phyloP scores from a whole-genome alignment of 1,140 invertebrate genomes.

The Euura saliciscinereae region DNA sequence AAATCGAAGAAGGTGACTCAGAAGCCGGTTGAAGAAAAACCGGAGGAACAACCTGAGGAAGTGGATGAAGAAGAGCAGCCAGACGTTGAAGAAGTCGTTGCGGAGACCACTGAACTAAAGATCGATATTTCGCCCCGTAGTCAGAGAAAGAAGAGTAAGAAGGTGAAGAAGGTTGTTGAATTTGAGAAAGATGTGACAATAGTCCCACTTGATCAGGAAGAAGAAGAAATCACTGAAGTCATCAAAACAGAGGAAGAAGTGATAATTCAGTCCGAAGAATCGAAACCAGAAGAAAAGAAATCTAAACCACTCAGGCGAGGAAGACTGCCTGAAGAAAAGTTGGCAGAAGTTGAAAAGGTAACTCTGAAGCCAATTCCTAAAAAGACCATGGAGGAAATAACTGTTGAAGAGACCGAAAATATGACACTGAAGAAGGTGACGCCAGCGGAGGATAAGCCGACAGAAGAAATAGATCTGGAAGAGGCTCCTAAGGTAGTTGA shows the following conservation, averaged over 20 bases:
- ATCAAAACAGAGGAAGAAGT: conserved; percentile 20
- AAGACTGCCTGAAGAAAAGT: conserved; percentile 26
- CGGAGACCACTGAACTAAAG: background rate
- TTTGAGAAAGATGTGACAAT: conserved; percentile 14
- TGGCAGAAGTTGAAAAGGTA: conserved; percentile 14
- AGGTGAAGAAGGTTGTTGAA: conserved; percentile 24
- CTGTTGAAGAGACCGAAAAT: conserved; percentile 12
- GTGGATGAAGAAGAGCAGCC: conserved; percentile 47
- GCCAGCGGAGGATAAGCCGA: background rate
- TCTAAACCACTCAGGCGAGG: conserved; percentile 1
- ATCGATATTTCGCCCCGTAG: background rate
- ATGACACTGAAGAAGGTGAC: background rate
- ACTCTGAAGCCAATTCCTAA: conserved; percentile 25
- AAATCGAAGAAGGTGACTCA: conserved; percentile 38
- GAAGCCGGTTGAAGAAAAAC: conserved; percentile 49
- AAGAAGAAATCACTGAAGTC: conserved; percentile 15
- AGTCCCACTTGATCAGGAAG: conserved; percentile 8
- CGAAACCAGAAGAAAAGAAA: background rate
- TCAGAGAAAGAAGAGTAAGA: conserved; percentile 19
- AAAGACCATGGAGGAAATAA: conserved; percentile 20
- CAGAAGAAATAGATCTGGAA: background rate
- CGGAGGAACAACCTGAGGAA: conserved; percentile 12
- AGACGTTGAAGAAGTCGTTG: conserved; percentile 13
- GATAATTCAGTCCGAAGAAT: background rate
- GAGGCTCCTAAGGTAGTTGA: conserved; percentile 8